Evolutionary conservation across 2,888 invertebrate species (phyloP).

Genomic region (Macrophya annulata): DNA sequence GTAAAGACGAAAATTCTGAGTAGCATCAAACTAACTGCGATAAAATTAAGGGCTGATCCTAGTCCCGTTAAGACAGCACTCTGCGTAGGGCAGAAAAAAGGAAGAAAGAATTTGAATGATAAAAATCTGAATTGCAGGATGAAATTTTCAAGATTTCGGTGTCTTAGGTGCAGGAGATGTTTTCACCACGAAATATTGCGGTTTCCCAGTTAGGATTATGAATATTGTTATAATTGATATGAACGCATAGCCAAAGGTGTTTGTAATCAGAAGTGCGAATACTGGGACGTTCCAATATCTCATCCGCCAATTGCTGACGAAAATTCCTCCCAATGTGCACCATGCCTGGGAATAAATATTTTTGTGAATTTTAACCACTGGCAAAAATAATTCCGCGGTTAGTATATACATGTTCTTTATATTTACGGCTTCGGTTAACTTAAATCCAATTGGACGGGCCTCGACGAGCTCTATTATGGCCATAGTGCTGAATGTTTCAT

Average conservation of each 20-base stretch:
- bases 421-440: slow-evolving; percentile 32
- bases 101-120: neutral
- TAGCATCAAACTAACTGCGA: neutral
- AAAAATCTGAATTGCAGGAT: neutral
- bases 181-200: slow-evolving; percentile 32
- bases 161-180: neutral
- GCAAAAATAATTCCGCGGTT: neutral
- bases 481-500: slow-evolving; percentile 1
- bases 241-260: slow-evolving; percentile 11
- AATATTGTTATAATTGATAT: slow-evolving; percentile 9
- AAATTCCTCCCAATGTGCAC: slow-evolving; percentile 2
- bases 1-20: slow-evolving; percentile 31
- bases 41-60: slow-evolving; percentile 39
- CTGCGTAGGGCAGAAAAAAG: neutral
- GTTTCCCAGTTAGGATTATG: neutral
- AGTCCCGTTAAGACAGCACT: neutral
- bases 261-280: slow-evolving; percentile 1
- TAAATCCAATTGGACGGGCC: slow-evolving; percentile 32
- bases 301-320: slow-evolving; percentile 43
- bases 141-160: neutral
- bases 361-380: neutral
- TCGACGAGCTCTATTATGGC: slow-evolving; percentile 1
- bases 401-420: neutral
- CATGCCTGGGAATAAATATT: neutral
- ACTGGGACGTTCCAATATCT: slow-evolving; percentile 18